Percentiles rank a stretch among this genome's conserved stretches.
These are phyloP conservation scores for human (Homo sapiens) DNA, from an alignment of 2,113 vertebrate species.

Conservation along the genomic window GRCh38 chr11:10549501-10550000, in stretches of 20 bases:
- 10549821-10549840: neutral
- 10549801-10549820: neutral
- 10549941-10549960: slow-evolving; percentile 9
- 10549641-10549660: neutral
- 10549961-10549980: neutral
- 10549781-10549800: slow-evolving; percentile 5
- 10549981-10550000: neutral
- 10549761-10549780: neutral
- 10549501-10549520: neutral
- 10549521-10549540: neutral
- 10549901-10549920: too few species aligned
- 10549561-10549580: neutral
- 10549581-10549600: neutral
- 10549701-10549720: neutral
- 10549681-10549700: neutral
- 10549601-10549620: neutral
- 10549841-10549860: neutral
- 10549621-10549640: neutral
- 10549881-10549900: neutral
- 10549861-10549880: slow-evolving; percentile 7
- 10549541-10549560: neutral
- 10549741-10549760: neutral
- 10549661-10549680: neutral
- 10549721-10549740: neutral
- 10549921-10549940: slow-evolving; percentile 23